Percentiles rank a stretch among this genome's conserved stretches.
phyloP scores from a whole-genome alignment of 1,140 invertebrate species.

The Trissolcus basalis region DNA sequence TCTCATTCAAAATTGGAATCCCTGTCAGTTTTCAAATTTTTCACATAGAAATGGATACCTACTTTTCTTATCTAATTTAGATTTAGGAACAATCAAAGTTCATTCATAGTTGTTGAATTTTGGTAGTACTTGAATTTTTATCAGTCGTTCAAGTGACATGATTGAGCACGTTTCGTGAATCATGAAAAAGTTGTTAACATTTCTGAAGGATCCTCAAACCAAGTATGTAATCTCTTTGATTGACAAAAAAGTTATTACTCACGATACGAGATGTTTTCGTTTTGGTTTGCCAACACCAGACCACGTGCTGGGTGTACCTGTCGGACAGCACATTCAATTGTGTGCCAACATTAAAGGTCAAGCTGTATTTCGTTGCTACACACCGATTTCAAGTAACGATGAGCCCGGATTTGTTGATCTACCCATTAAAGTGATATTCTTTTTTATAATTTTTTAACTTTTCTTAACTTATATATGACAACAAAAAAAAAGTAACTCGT shows the following conservation, averaged over 20 bases:
- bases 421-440: constrained; percentile 92
- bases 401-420: constrained; percentile 95
- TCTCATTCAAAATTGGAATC: too few species aligned
- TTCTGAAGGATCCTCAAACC: constrained; percentile 87
- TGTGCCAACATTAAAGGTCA: constrained; percentile 91
- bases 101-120: too few species aligned
- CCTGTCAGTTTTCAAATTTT: too few species aligned
- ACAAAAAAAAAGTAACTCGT: background rate
- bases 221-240: constrained; percentile 94
- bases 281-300: constrained; percentile 91
- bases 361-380: constrained; percentile 95
- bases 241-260: constrained; percentile 91
- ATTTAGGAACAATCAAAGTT: too few species aligned
- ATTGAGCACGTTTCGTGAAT: background rate
- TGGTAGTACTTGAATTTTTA: too few species aligned
- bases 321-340: constrained; percentile 97
- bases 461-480: too few species aligned
- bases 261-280: constrained; percentile 94
- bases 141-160: too few species aligned
- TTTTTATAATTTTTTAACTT: too few species aligned
- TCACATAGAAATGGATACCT: too few species aligned
- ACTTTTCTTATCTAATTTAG: too few species aligned
- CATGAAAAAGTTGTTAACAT: constrained; percentile 75
- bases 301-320: constrained; percentile 93
- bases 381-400: constrained; percentile 97